These are phyloP conservation scores for Bradysia coprophila DNA, from an alignment of 1,140 invertebrate species.

Conservation along the genomic window DNA sequence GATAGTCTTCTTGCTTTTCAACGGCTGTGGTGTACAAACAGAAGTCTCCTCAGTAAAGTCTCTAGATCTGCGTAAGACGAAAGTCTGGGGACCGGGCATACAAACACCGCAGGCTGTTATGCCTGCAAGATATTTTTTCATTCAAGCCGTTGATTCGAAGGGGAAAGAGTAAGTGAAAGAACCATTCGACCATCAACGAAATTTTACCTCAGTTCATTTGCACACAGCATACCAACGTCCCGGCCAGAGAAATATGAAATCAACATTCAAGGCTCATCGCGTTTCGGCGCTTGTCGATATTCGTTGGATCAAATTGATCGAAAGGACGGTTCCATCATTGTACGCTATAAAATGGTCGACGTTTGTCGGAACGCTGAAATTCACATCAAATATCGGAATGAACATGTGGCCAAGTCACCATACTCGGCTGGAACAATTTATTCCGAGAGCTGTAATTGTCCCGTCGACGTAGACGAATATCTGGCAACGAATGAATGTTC, in stretches of 20 bases:
- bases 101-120: too few relatives aligned
- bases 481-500: constrained; percentile 46
- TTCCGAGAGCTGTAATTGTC: constrained; percentile 76
- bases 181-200: too few relatives aligned
- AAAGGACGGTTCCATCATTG: constrained; percentile 70
- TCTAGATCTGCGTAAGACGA: too few relatives aligned
- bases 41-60: too few relatives aligned
- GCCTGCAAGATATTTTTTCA: too few relatives aligned
- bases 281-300: constrained; percentile 11
- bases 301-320: constrained; percentile 52
- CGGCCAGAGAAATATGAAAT: constrained; percentile 9
- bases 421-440: constrained; percentile 45
- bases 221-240: too few relatives aligned
- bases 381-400: constrained; percentile 42
- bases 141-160: too few relatives aligned
- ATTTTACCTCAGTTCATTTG: too few relatives aligned
- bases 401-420: constrained; percentile 46
- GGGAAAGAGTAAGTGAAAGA: too few relatives aligned
- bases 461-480: constrained; percentile 45
- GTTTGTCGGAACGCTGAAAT: constrained; percentile 54
- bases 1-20: too few relatives aligned
- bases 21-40: too few relatives aligned
- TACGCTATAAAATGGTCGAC: constrained; percentile 65
- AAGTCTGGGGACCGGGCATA: too few relatives aligned
- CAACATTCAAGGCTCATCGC: constrained; percentile 9